Base-by-base conservation (phyloP, 2,888 invertebrate species). In the Mellilla xanthometata region DNA sequence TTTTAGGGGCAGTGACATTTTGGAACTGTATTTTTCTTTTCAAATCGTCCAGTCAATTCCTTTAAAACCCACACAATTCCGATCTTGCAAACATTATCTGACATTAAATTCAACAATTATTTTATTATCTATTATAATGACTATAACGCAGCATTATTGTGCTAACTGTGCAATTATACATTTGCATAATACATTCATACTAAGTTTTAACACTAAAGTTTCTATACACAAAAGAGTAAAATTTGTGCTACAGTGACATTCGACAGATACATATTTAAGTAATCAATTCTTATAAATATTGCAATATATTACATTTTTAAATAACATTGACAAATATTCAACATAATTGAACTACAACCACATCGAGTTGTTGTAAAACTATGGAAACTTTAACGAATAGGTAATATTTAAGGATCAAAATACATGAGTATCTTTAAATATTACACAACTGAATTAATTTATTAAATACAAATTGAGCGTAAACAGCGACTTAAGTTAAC, bases 161-260 rank as follows among this genome's bases (percentile, higher is more conserved):
- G 84, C 84, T 65, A 70, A 75, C 62, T 71, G 86, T 86, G 87
- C 82, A 76, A 68, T 51, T 46, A 49, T 50, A 44, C 44, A 49
- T 39, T 51, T 47, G 30, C 26, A 9, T 26, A 27, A 10, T 62
- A 65, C 70, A 68, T 68, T 58, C 65, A 65, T 58, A 53, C 57
- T 68, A 70, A 36, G 15, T 33, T 35, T 36, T 31, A 35, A 65
- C 64, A 58, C 59, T 66, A 67, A 60, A 31, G 55, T 61, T 60
- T 57, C 62, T 75, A 74, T 64, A 67, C 66, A 70, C 57, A 52
- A 67, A 68, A 60, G 51, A 68, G 56, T 64, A 62, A 58, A 56
- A 49, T 51, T 71, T 69, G 77, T 78, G 78, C 74, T 66, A 53
- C 42, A 60, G 75, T 75, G 69, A 66, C 59, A 61, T 34, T 38